A percentile compares a stretch with the other conserved stretches of the same genome.
Evolutionary conservation across 2,888 invertebrate species (phyloP).

Genomic region (Protodeltote pygarga): DNA sequence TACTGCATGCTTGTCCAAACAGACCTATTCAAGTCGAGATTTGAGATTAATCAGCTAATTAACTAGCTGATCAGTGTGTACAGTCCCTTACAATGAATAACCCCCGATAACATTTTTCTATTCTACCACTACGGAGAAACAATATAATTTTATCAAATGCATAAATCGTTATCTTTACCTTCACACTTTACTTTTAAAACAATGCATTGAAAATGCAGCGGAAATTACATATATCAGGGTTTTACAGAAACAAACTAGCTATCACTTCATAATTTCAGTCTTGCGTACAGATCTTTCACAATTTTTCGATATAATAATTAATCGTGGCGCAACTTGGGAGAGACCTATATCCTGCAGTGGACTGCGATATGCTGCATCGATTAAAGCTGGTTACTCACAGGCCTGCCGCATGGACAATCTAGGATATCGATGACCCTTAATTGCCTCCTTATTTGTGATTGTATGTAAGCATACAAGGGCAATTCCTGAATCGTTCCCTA

Average conservation of each 20-base stretch:
- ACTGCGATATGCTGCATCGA: too few relatives aligned
- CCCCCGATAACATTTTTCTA: conserved; percentile 27
- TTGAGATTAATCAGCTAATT: conserved; percentile 7
- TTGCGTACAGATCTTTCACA: conserved; percentile 54
- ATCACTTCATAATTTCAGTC: conserved; percentile 53
- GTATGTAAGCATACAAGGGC: too few relatives aligned
- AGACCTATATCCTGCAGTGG: too few relatives aligned
- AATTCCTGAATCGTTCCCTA: too few relatives aligned
- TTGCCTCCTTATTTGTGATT: too few relatives aligned
- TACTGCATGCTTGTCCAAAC: conserved; percentile 9
- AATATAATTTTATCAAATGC: conserved; percentile 37
- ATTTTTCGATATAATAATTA: conserved; percentile 41
- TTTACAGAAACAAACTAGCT: conserved; percentile 45
- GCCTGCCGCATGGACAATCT: too few relatives aligned
- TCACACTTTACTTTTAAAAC: conserved; percentile 28
- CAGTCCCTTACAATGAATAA: conserved; percentile 15
- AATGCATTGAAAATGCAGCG: conserved; percentile 37
- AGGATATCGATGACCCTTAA: too few relatives aligned
- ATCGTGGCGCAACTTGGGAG: too few relatives aligned
- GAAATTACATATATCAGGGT: conserved; percentile 34
- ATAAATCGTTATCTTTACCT: conserved; percentile 27
- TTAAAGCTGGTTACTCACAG: too few relatives aligned
- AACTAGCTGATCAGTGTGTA: conserved; percentile 3
- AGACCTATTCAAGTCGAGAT: conserved; percentile 1
- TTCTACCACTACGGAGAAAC: conserved; percentile 35